These are phyloP conservation scores for Porites lutea DNA, from an alignment of 64 coral and sea anemone genomes.

Conservation along the genomic window DNA sequence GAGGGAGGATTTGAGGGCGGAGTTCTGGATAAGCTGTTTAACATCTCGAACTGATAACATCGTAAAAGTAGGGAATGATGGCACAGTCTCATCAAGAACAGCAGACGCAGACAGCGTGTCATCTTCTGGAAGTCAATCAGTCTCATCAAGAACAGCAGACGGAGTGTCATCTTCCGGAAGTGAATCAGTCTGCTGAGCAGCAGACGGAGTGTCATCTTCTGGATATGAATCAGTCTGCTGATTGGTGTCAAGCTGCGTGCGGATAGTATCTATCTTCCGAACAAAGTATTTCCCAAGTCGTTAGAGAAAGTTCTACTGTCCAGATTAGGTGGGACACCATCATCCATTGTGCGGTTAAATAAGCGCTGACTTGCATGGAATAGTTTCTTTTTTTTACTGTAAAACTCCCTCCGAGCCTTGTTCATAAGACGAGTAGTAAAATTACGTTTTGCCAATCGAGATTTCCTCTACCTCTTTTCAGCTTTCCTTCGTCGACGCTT, in stretches of 20 bases:
- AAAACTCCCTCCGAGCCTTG: constrained; percentile 10
- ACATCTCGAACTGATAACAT: constrained; percentile 26
- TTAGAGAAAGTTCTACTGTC: background rate
- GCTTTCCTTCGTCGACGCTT: constrained; percentile 29
- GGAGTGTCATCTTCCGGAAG: too few relatives aligned
- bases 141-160: too few relatives aligned
- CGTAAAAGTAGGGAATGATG: background rate
- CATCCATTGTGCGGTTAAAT: constrained; percentile 36
- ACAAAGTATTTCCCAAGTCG: constrained; percentile 37
- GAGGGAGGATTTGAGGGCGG: constrained; percentile 2
- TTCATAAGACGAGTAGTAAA: too few relatives aligned
- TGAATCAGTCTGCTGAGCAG: too few relatives aligned
- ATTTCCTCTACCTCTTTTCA: constrained; percentile 43
- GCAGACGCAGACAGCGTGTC: background rate
- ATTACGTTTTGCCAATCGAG: background rate
- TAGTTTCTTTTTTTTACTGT: constrained; percentile 5
- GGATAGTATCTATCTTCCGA: too few relatives aligned
- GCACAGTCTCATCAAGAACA: background rate
- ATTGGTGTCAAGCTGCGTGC: constrained; percentile 24
- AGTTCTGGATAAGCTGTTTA: constrained; percentile 42
- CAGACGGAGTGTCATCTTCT: too few relatives aligned
- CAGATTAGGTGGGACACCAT: constrained; percentile 42
- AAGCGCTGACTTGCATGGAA: background rate
- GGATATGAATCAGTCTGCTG: background rate
- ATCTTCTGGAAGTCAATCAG: constrained; percentile 2